phyloP scores from a whole-genome alignment of 2,888 invertebrate species.

The Xylota segnis region DNA sequence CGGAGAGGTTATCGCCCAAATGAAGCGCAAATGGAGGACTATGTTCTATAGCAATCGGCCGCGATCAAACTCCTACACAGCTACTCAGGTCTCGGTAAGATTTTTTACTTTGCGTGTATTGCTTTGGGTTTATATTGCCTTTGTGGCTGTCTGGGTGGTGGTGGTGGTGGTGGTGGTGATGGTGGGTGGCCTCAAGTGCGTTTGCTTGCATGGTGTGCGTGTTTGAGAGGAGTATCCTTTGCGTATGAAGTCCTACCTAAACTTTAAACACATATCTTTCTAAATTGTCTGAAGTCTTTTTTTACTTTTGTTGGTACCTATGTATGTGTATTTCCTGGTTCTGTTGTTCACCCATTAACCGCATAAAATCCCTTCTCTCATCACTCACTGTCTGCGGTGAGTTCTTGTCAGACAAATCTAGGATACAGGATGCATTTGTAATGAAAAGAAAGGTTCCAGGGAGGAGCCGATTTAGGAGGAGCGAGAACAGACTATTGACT shows the following conservation, averaged over 20 bases:
- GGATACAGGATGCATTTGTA: background rate
- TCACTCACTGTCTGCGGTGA: background rate
- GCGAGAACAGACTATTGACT: background rate
- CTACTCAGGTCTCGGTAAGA: conserved; percentile 95
- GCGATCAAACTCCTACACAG: conserved; percentile 93
- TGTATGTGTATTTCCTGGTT: background rate
- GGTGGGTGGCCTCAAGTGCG: background rate
- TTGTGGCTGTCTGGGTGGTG: no score
- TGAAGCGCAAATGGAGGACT: conserved; percentile 92
- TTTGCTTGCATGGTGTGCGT: no score
- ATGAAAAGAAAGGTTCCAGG: background rate
- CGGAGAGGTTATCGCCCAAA: conserved; percentile 96
- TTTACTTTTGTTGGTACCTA: background rate
- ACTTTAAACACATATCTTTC: background rate
- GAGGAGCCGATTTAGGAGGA: background rate
- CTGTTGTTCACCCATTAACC: conserved; percentile 9
- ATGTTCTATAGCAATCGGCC: conserved; percentile 88
- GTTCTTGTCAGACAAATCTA: background rate
- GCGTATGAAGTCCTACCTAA: background rate
- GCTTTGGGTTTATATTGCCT: conserved; percentile 5
- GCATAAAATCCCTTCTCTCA: background rate
- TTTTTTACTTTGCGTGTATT: conserved; percentile 79
- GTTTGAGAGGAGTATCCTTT: no score
- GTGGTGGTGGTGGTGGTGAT: conserved; percentile 13
- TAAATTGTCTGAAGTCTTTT: background rate